A percentile compares a stretch with the other conserved stretches of the same genome.
Evolutionary conservation across 2,797 vertebrate genomes (phyloP).

Genomic region (Lindbergichthys nudifrons): DNA sequence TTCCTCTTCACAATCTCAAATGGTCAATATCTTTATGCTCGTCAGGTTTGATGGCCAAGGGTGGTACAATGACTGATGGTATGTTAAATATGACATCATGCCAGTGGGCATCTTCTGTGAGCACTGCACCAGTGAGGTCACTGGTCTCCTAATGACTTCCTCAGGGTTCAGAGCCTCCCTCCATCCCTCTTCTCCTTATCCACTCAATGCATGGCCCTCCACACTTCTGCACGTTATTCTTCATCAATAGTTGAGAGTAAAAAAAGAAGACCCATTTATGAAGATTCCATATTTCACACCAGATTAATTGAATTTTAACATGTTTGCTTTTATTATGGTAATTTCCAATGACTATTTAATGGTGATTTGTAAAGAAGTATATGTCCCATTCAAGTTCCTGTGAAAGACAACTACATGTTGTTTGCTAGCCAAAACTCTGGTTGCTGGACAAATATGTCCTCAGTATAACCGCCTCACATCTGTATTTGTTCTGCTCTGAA

Average conservation of each 20-base stretch:
- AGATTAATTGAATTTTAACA: not conserved
- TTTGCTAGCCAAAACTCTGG: conserved; percentile 60
- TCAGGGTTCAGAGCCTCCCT: conserved; percentile 60
- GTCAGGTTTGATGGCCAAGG: conserved; percentile 61
- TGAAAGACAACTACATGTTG: conserved; percentile 35
- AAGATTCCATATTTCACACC: not conserved
- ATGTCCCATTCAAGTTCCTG: conserved; percentile 22
- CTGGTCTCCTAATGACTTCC: conserved; percentile 78
- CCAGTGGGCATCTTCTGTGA: conserved; percentile 70
- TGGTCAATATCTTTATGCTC: conserved; percentile 51
- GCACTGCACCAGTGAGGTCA: conserved; percentile 76
- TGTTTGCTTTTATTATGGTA: not conserved
- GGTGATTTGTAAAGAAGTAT: conserved; percentile 12
- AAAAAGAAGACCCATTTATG: not conserved
- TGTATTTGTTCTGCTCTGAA: conserved; percentile 86
- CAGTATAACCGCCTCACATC: conserved; percentile 73
- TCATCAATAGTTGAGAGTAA: conserved; percentile 49
- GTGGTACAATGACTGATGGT: conserved; percentile 73
- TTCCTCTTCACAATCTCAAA: conserved; percentile 55
- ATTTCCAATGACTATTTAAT: not conserved
- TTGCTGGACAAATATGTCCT: conserved; percentile 75
- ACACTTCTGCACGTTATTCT: conserved; percentile 21
- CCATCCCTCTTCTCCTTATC: conserved; percentile 23
- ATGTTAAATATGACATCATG: conserved; percentile 81
- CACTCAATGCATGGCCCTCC: not conserved